Evolutionary conservation across 2,113 vertebrate species (phyloP).

Genomic region (Syngnathus scovelli): DNA sequence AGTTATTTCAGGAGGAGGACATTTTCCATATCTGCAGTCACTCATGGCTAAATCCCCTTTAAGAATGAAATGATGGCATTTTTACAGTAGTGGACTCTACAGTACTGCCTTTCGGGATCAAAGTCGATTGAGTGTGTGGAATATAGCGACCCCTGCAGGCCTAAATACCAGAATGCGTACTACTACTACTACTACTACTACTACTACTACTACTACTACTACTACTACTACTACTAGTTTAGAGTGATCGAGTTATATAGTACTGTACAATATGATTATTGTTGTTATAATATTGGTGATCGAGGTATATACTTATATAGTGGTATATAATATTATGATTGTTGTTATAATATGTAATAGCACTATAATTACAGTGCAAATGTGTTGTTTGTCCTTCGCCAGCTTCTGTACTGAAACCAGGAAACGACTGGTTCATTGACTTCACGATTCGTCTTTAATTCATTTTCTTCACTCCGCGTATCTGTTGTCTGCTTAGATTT

Average conservation of each 20-base stretch:
- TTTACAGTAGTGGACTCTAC: neutral
- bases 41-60: neutral
- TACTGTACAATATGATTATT: too few relatives aligned
- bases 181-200: neutral
- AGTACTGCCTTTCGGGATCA: too few relatives aligned
- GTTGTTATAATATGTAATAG: too few relatives aligned
- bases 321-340: too few relatives aligned
- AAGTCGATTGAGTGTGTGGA: constrained; percentile 6
- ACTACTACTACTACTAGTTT: too few relatives aligned
- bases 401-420: constrained; percentile 30
- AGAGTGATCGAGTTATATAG: too few relatives aligned
- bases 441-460: constrained; percentile 9
- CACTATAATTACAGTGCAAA: too few relatives aligned
- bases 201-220: neutral
- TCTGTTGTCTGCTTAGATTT: neutral
- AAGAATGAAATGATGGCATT: neutral
- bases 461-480: constrained; percentile 9
- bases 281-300: too few relatives aligned
- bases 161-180: neutral
- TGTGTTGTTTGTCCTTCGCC: constrained; percentile 18
- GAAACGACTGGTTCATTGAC: constrained; percentile 11
- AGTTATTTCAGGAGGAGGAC: constrained; percentile 6
- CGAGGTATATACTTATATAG: too few relatives aligned
- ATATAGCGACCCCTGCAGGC: constrained; percentile 49
- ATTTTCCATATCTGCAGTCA: constrained; percentile 17